These are phyloP conservation scores for Varanus komodoensis DNA, from an alignment of 2,113 vertebrate species.

Conservation along the genomic window DNA sequence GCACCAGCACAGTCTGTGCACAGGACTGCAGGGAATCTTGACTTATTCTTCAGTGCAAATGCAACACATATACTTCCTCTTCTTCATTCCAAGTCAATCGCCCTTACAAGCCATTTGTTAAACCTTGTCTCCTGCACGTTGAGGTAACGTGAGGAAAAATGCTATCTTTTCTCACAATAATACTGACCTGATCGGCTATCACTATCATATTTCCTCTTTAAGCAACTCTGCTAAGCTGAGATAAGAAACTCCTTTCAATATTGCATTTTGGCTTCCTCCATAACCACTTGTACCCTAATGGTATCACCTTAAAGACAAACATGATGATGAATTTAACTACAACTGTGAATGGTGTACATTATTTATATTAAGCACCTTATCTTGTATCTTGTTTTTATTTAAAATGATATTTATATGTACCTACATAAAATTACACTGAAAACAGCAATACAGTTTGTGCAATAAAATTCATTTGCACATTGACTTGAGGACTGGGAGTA, in stretches of 20 bases:
- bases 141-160: background rate
- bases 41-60: background rate
- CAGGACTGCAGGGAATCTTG: background rate
- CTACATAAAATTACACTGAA: background rate
- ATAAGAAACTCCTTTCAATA: background rate
- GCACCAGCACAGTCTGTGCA: background rate
- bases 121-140: background rate
- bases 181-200: background rate
- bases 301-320: background rate
- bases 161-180: background rate
- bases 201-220: background rate
- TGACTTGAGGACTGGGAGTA: background rate
- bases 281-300: background rate
- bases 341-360: background rate
- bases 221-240: background rate
- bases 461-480: background rate
- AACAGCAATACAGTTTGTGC: background rate
- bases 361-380: background rate
- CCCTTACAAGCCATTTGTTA: background rate
- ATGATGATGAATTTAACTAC: background rate
- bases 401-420: background rate
- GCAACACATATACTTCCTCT: background rate
- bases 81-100: background rate
- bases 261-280: background rate
- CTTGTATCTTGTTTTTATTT: background rate